These are phyloP conservation scores for Metallyticus violacea DNA, from an alignment of 2,888 invertebrate species.

Conservation along the genomic window DNA sequence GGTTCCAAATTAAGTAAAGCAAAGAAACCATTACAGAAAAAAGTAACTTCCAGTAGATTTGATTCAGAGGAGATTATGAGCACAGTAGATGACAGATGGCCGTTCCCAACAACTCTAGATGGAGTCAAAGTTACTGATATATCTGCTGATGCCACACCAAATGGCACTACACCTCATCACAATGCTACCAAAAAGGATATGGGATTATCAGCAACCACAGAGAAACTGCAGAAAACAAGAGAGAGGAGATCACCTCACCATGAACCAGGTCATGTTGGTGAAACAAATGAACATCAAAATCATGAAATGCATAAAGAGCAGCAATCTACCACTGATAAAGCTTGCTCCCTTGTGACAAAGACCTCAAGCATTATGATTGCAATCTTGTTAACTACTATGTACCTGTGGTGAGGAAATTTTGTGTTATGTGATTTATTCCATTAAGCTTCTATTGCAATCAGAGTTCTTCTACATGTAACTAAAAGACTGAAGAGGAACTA, in stretches of 20 bases:
- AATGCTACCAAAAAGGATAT: neutral
- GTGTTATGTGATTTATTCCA: neutral
- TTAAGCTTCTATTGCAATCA: neutral
- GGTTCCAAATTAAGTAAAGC: neutral
- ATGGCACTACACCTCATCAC: neutral
- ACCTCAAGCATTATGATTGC: neutral
- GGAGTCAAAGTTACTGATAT: neutral
- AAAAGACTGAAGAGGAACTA: neutral
- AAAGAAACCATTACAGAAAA: conserved; percentile 6
- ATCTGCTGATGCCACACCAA: neutral
- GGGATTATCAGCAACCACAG: neutral
- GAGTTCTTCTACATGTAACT: neutral
- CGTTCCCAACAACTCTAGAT: neutral
- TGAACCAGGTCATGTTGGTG: conserved; percentile 36
- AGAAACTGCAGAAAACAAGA: neutral
- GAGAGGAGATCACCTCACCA: conserved; percentile 32
- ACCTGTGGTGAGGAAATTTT: neutral
- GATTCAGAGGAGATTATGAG: neutral
- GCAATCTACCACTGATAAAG: neutral
- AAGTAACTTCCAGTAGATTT: neutral
- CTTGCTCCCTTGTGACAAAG: neutral
- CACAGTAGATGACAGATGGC: conserved; percentile 3
- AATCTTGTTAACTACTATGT: neutral
- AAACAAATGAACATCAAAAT: conserved; percentile 30
- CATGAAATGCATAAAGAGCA: neutral